phyloP scores from a whole-genome alignment of 2,888 invertebrate species.

The Lasioglossum vierecki region DNA sequence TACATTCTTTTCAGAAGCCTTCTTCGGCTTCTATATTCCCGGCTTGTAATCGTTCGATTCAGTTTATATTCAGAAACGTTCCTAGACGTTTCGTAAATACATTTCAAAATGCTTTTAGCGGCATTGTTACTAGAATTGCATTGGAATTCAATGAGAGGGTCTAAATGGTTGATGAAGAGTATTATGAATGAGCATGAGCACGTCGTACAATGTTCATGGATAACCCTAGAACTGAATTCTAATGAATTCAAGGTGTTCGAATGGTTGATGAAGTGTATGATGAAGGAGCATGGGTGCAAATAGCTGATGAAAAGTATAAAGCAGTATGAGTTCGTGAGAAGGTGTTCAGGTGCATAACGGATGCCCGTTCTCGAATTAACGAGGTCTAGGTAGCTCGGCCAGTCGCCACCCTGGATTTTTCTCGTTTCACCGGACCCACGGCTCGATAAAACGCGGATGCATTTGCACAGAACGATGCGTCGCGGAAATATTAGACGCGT shows the following conservation, averaged over 20 bases:
- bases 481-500: slow-evolving; percentile 20
- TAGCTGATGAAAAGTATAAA: neutral
- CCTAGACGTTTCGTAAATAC: neutral
- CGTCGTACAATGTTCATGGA: neutral
- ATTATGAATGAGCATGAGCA: neutral
- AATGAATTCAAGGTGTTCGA: slow-evolving; percentile 20
- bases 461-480: slow-evolving; percentile 25
- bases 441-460: slow-evolving; percentile 40
- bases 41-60: neutral
- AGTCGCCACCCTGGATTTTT: slow-evolving; percentile 32
- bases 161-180: neutral
- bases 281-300: slow-evolving; percentile 11
- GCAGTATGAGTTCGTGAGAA: slow-evolving; percentile 35
- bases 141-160: neutral
- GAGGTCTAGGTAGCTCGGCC: slow-evolving; percentile 63
- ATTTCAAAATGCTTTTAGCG: no score
- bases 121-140: neutral
- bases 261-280: neutral
- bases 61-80: neutral
- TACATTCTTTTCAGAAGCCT: neutral
- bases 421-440: slow-evolving; percentile 24
- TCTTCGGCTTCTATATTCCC: neutral
- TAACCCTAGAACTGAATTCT: neutral
- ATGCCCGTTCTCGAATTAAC: slow-evolving; percentile 63
- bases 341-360: slow-evolving; percentile 66